Conservation (phyloP, 2,888 invertebrate genomes). For the Drosophila buzzatii region DNA sequence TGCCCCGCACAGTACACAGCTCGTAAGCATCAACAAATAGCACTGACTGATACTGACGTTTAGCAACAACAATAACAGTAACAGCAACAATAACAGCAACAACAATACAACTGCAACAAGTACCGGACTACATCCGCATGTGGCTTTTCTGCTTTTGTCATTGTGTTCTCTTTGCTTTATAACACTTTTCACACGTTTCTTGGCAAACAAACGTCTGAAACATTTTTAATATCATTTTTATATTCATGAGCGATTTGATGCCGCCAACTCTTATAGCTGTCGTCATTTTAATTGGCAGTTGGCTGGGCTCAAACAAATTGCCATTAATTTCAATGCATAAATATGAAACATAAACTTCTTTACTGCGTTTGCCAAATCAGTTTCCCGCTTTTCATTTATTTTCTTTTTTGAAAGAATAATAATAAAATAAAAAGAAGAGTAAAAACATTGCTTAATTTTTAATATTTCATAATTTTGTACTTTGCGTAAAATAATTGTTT, state of each 20-base stretch:
- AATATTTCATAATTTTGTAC: no score
- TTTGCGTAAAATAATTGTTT: no score
- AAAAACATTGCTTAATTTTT: no score
- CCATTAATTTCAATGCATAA: background rate
- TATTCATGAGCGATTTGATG: background rate
- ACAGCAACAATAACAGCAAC: slow-evolving; percentile 16
- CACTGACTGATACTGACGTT: slow-evolving; percentile 56
- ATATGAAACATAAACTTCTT: slow-evolving; percentile 2
- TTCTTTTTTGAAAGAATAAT: background rate
- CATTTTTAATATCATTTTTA: background rate
- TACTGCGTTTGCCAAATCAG: background rate
- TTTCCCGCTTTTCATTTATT: background rate
- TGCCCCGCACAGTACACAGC: slow-evolving; percentile 16
- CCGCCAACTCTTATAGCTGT: background rate
- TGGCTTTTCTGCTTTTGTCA: slow-evolving; percentile 1
- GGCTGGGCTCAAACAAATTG: background rate
- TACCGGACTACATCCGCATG: background rate
- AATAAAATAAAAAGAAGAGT: no score
- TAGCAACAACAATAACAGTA: slow-evolving; percentile 8
- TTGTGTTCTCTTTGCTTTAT: background rate
- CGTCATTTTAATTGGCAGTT: slow-evolving; percentile 4
- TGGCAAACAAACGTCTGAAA: background rate
- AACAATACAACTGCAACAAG: slow-evolving; percentile 31
- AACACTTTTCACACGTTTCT: background rate
- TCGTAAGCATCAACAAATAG: slow-evolving; percentile 21